These are phyloP conservation scores for Criorhina ranunculi DNA, from an alignment of 2,888 invertebrate species.

Conservation along the genomic window DNA sequence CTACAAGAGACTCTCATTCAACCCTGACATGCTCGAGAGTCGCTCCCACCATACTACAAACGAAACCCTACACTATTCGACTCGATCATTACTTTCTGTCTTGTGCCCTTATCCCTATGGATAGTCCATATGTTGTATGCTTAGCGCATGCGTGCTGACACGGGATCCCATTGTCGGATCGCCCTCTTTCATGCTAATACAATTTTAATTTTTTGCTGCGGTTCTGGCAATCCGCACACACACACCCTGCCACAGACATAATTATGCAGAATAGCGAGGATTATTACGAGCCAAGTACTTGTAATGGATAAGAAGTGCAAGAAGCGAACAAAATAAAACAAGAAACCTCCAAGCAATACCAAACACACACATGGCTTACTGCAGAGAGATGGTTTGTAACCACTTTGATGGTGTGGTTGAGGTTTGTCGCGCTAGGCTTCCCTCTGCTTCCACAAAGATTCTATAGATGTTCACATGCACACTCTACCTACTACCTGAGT, in stretches of 20 bases:
- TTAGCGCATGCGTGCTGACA: slow-evolving; percentile 73
- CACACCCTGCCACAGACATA: slow-evolving; percentile 68
- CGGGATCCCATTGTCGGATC: slow-evolving; percentile 66
- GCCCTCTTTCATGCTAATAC: slow-evolving; percentile 46
- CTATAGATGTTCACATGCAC: slow-evolving; percentile 25
- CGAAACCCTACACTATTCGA: slow-evolving; percentile 27
- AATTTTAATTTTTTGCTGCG: slow-evolving; percentile 19
- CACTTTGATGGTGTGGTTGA: slow-evolving; percentile 35
- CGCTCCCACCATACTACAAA: slow-evolving; percentile 8
- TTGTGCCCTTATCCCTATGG: slow-evolving; percentile 60
- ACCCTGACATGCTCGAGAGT: slow-evolving; percentile 54
- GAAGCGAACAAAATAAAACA: slow-evolving; percentile 20
- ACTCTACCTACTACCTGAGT: slow-evolving; percentile 47
- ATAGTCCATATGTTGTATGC: slow-evolving; percentile 61
- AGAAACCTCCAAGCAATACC: slow-evolving; percentile 10
- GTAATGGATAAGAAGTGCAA: slow-evolving; percentile 72
- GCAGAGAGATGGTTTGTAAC: slow-evolving; percentile 8
- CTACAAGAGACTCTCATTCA: slow-evolving; percentile 34
- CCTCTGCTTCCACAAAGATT: slow-evolving; percentile 23
- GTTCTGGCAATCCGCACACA: slow-evolving; percentile 47
- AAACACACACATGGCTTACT: slow-evolving; percentile 34
- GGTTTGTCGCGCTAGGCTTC: slow-evolving; percentile 41
- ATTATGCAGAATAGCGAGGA: slow-evolving; percentile 75
- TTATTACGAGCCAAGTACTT: slow-evolving; percentile 75
- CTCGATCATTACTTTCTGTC: slow-evolving; percentile 43